Evolutionary conservation across 2,113 vertebrate species (phyloP).

Genomic region (Sylvietta virens): DNA sequence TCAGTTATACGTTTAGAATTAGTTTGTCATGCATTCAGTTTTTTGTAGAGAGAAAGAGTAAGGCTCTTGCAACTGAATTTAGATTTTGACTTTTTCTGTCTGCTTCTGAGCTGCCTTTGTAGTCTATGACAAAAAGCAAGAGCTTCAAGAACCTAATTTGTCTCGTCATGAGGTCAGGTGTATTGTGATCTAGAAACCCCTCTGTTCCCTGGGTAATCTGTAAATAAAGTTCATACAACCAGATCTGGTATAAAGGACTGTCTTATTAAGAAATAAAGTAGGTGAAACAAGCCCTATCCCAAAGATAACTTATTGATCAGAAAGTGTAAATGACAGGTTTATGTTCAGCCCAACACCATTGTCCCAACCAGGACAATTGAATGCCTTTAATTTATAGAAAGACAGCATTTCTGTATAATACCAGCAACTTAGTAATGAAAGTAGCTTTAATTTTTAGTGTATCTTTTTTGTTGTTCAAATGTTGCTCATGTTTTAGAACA

Average conservation of each 20-base stretch:
- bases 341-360: not conserved
- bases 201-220: not conserved
- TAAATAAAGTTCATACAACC: not conserved
- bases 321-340: not conserved
- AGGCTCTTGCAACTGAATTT: not conserved
- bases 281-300: not conserved
- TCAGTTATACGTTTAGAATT: not conserved
- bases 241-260: not conserved
- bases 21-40: not conserved
- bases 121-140: not conserved
- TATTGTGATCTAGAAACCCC: not conserved
- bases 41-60: not conserved
- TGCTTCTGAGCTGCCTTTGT: not conserved
- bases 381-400: not conserved
- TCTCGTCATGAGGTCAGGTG: not conserved
- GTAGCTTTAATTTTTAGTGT: not conserved
- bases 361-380: not conserved
- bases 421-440: not conserved
- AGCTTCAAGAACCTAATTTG: not conserved
- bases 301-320: not conserved
- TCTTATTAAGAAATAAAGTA: not conserved
- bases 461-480: not conserved
- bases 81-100: not conserved
- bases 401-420: not conserved
- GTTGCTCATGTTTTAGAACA: not conserved